phyloP scores from a whole-genome alignment of 2,888 invertebrate species.

The Drosophila mimetica region DNA sequence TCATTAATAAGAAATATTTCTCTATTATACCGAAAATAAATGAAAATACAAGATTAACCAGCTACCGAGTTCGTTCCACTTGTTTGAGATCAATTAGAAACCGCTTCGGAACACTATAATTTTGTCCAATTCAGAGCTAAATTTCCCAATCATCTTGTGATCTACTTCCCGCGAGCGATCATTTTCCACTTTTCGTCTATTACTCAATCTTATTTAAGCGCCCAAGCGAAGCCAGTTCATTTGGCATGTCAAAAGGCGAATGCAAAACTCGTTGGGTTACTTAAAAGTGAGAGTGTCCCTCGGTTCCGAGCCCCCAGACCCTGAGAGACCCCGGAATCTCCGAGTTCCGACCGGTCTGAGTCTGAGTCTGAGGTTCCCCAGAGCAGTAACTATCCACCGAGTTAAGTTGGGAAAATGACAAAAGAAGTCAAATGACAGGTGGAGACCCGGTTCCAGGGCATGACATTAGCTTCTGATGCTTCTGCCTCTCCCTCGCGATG shows the following conservation, averaged over 20 bases:
- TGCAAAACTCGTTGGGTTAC: slow-evolving; percentile 47
- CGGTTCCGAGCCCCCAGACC: slow-evolving; percentile 19
- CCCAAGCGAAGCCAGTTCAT: slow-evolving; percentile 36
- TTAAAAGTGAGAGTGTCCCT: slow-evolving; percentile 69
- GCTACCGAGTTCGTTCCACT: slow-evolving; percentile 1
- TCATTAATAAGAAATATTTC: slow-evolving; percentile 2
- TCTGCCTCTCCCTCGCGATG: background rate
- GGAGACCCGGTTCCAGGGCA: slow-evolving; percentile 45
- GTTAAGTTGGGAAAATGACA: slow-evolving; percentile 8
- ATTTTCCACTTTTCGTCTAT: slow-evolving; percentile 43
- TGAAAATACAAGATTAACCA: background rate
- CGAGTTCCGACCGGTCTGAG: slow-evolving; percentile 4
- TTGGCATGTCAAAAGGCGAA: slow-evolving; percentile 51
- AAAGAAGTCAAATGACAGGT: slow-evolving; percentile 55
- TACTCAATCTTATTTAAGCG: slow-evolving; percentile 25
- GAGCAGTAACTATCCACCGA: slow-evolving; percentile 30
- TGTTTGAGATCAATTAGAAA: slow-evolving; percentile 16
- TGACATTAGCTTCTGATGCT: slow-evolving; percentile 67
- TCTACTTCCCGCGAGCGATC: slow-evolving; percentile 14
- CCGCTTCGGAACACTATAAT: slow-evolving; percentile 4
- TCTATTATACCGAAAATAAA: no score
- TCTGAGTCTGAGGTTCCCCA: background rate
- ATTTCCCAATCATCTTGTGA: slow-evolving; percentile 38
- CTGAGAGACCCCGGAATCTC: background rate
- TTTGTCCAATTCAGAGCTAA: slow-evolving; percentile 1